Base-by-base conservation (phyloP, 1,140 invertebrate genomes). In the Coptotermes formosanus region DNA sequence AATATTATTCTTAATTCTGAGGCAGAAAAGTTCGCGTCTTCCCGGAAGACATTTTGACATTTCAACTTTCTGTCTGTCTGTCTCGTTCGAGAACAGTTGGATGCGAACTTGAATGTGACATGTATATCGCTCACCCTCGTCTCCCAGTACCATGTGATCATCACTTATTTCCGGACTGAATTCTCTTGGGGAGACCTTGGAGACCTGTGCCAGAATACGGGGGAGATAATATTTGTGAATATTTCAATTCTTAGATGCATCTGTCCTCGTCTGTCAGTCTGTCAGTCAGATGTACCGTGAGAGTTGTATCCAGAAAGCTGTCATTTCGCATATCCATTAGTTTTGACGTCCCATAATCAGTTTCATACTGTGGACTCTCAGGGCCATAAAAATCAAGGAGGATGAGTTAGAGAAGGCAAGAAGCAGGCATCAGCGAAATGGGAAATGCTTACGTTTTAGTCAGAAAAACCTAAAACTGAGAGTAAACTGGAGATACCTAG, bases 151-250 rank as follows among this genome's bases (percentile, higher is more conserved):
- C 64, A 75, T 75, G 64, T 75, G 64, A 75, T 75, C 64, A 75
- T n/a, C 64, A n/a, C 64, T 75, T 75, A 75, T 75, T 75, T 75
- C 64, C 64, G 64, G 64, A 11, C 25, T 30, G 64, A 75, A 75
- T 75, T 75, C 64, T 75, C 64, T 75, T 75, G n/a, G 64, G 64
- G 64, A 75, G 64, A 75, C 64, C 64, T 75, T 25, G n/a, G 19
- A 75, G 64, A 75, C 64, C 64, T 25, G 64, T n/a, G 25, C 25
- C 64, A 30, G 64, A 8, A 55, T 55, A 55, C 14, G 52, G 64
- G 64, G 64, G 25, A 75, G 64, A 75, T 75, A 75, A 75, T 75
- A 75, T 75, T 75, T 75, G 64, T 75, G 64, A 30, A 75, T 75
- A 75, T 75, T 75, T 25, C 64, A 30, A 75, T 75, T 75, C 25